phyloP scores from a whole-genome alignment of 1,140 invertebrate genomes.

The Zaprionus gabonicus region DNA sequence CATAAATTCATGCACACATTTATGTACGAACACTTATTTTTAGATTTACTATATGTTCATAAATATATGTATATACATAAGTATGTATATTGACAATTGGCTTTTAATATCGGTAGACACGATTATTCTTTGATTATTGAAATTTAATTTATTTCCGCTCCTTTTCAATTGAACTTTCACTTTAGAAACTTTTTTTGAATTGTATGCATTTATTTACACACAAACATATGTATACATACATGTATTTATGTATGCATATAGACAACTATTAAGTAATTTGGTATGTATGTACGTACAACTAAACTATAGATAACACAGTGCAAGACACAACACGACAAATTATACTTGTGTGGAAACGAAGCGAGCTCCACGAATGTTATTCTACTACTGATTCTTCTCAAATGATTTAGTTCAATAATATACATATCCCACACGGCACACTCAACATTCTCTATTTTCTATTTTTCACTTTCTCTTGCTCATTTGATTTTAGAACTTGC shows the following conservation, averaged over 20 bases:
- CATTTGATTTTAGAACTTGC: not conserved
- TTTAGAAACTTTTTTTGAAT: no score
- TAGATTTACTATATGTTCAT: slow-evolving; percentile 12
- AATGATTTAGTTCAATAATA: slow-evolving; percentile 31
- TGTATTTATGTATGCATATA: not conserved
- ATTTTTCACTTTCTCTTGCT: not conserved
- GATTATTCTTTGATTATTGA: not conserved
- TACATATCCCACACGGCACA: not conserved
- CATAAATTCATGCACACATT: slow-evolving; percentile 12
- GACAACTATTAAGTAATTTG: slow-evolving; percentile 8
- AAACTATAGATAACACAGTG: slow-evolving; percentile 66
- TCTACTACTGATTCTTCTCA: slow-evolving; percentile 67
- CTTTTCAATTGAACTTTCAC: not conserved
- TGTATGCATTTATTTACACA: not conserved
- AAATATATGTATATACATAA: slow-evolving; percentile 10
- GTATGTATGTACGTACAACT: slow-evolving; percentile 79
- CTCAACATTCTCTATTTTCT: slow-evolving; percentile 5
- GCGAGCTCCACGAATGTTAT: slow-evolving; percentile 73
- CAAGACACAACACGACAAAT: slow-evolving; percentile 50
- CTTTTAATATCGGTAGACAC: not conserved
- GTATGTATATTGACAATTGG: slow-evolving; percentile 1
- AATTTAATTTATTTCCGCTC: not conserved
- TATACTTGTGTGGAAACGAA: slow-evolving; percentile 68
- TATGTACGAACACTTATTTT: slow-evolving; percentile 5
- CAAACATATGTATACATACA: not conserved